These are phyloP conservation scores for Lumbricus terrestris DNA, from an alignment of 2,888 invertebrate genomes.

Conservation along the genomic window DNA sequence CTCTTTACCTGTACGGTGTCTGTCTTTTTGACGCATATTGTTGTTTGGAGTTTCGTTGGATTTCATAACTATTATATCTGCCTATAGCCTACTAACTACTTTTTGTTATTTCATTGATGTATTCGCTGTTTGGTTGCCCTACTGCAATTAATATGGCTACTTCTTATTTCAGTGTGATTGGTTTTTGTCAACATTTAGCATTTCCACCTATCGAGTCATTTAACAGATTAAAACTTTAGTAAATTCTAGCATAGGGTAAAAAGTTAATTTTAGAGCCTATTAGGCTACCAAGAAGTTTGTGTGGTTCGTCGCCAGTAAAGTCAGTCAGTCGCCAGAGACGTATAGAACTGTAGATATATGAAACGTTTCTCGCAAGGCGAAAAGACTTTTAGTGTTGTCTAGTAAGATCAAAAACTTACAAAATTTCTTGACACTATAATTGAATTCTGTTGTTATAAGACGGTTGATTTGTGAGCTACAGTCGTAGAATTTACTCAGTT, in stretches of 20 bases:
- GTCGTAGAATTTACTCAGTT: too few relatives aligned
- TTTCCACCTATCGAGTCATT: neutral
- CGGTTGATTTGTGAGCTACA: too few relatives aligned
- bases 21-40: neutral
- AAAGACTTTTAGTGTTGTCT: too few relatives aligned
- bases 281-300: too few relatives aligned
- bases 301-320: too few relatives aligned
- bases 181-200: neutral
- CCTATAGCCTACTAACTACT: too few relatives aligned
- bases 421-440: too few relatives aligned
- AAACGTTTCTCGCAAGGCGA: too few relatives aligned
- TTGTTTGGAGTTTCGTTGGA: neutral
- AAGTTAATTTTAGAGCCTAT: neutral
- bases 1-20: neutral
- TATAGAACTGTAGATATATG: too few relatives aligned
- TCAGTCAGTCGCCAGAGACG: too few relatives aligned
- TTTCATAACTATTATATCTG: neutral
- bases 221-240: neutral
- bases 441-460: too few relatives aligned
- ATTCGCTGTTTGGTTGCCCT: neutral
- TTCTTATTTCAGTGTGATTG: neutral
- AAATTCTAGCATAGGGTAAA: neutral
- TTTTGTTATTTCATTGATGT: neutral
- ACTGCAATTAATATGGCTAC: neutral
- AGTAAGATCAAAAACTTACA: too few relatives aligned